phyloP scores from a whole-genome alignment of 2,797 vertebrate genomes.

The Hydrocynus forskahlii region DNA sequence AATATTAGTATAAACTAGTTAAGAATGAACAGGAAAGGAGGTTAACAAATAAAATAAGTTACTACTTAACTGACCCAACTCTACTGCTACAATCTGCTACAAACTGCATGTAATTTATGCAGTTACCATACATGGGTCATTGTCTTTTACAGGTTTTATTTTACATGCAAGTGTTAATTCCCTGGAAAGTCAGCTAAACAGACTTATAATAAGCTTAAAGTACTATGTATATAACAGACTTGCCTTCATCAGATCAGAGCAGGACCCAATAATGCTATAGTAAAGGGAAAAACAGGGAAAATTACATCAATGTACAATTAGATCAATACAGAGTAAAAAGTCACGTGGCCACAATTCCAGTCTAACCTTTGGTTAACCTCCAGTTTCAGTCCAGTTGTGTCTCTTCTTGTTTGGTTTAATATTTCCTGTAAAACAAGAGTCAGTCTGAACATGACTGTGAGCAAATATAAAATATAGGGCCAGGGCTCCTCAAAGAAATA shows the following conservation, averaged over 20 bases:
- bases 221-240: not conserved
- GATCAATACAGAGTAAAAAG: not conserved
- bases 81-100: too few relatives aligned
- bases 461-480: not conserved
- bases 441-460: not conserved
- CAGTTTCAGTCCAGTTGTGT: conserved; percentile 87
- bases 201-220: too few relatives aligned
- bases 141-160: not conserved
- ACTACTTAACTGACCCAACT: too few relatives aligned
- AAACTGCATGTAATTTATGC: too few relatives aligned
- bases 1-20: too few relatives aligned
- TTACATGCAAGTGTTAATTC: too few relatives aligned
- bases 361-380: conserved; percentile 95
- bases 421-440: conserved; percentile 84
- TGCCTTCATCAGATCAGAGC: conserved; percentile 92
- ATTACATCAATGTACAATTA: not conserved
- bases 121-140: too few relatives aligned
- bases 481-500: too few relatives aligned
- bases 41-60: too few relatives aligned
- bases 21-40: too few relatives aligned
- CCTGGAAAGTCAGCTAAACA: too few relatives aligned
- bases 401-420: conserved; percentile 86
- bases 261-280: conserved; percentile 91
- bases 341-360: not conserved
- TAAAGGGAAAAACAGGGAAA: not conserved